A percentile compares a stretch with the other conserved stretches of the same genome.
phyloP scores from a whole-genome alignment of 2,888 invertebrate genomes.

The Sicus ferrugineus region DNA sequence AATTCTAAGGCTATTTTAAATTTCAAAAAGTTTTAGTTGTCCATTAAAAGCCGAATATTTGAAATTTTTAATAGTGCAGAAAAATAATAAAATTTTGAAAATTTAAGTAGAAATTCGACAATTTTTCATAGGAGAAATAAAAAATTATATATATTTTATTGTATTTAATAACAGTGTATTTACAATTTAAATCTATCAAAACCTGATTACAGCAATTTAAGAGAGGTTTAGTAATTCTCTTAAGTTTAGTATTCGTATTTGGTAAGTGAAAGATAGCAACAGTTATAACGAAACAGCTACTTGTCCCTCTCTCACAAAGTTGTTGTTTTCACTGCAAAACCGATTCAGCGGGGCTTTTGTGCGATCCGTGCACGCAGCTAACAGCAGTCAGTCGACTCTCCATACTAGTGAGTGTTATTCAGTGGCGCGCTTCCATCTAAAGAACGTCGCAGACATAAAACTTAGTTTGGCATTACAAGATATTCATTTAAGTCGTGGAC shows the following conservation, averaged over 20 bases:
- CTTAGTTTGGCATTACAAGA: conserved; percentile 23
- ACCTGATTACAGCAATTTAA: neutral
- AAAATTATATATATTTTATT: too few species aligned
- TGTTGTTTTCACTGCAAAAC: conserved; percentile 2
- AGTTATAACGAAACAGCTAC: neutral
- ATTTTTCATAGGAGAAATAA: too few species aligned
- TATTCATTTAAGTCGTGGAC: conserved; percentile 10
- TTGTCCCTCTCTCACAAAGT: conserved; percentile 14
- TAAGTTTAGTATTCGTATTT: neutral
- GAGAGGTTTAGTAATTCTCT: too few species aligned
- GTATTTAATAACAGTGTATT: too few species aligned
- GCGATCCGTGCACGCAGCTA: neutral
- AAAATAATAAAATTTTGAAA: too few species aligned
- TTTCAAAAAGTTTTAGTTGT: neutral
- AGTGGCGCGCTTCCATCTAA: conserved; percentile 63
- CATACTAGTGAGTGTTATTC: conserved; percentile 54
- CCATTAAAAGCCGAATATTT: too few species aligned
- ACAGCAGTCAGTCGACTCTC: conserved; percentile 10
- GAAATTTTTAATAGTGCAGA: too few species aligned
- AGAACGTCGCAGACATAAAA: conserved; percentile 51
- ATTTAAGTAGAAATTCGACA: too few species aligned
- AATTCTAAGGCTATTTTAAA: neutral
- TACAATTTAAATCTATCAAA: neutral
- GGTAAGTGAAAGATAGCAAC: neutral
- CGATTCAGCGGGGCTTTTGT: neutral